A percentile compares a stretch with the other conserved stretches of the same genome.
Evolutionary conservation across 1,140 invertebrate species (phyloP).

Genomic region (Musca domestica): DNA sequence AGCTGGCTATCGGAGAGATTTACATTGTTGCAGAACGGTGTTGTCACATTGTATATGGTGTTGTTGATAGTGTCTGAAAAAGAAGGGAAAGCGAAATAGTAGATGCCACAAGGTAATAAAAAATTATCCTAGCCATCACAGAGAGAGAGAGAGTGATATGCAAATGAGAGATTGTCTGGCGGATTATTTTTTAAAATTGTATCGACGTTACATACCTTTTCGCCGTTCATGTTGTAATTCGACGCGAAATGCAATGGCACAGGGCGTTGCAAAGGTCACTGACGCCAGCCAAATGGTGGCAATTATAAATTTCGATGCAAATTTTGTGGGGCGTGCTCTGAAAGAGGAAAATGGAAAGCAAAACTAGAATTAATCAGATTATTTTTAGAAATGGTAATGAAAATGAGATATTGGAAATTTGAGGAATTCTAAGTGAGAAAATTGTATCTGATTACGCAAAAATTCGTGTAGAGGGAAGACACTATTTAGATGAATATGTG

Average conservation of each 20-base stretch:
- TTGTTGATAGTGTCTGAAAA: slow-evolving; percentile 36
- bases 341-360: slow-evolving; percentile 36
- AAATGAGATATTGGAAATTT: no score
- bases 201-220: slow-evolving; percentile 35
- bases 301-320: slow-evolving; percentile 67
- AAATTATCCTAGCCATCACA: neutral
- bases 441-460: no score
- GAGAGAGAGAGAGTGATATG: slow-evolving; percentile 1
- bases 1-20: slow-evolving; percentile 59
- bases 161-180: slow-evolving; percentile 7
- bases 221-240: slow-evolving; percentile 48
- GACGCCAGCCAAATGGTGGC: slow-evolving; percentile 68
- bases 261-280: slow-evolving; percentile 63
- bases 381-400: no score
- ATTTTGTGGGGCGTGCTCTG: slow-evolving; percentile 68
- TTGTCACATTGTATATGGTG: slow-evolving; percentile 41
- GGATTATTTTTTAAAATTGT: slow-evolving; percentile 4
- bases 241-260: slow-evolving; percentile 66
- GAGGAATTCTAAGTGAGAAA: no score
- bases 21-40: slow-evolving; percentile 62
- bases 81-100: neutral
- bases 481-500: no score
- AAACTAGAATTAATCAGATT: no score
- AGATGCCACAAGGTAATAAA: neutral
- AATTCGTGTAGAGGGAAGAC: no score